A percentile compares a stretch with the other conserved stretches of the same genome.
phyloP scores from a whole-genome alignment of 2,797 vertebrate genomes.

The Chelon labrosus region DNA sequence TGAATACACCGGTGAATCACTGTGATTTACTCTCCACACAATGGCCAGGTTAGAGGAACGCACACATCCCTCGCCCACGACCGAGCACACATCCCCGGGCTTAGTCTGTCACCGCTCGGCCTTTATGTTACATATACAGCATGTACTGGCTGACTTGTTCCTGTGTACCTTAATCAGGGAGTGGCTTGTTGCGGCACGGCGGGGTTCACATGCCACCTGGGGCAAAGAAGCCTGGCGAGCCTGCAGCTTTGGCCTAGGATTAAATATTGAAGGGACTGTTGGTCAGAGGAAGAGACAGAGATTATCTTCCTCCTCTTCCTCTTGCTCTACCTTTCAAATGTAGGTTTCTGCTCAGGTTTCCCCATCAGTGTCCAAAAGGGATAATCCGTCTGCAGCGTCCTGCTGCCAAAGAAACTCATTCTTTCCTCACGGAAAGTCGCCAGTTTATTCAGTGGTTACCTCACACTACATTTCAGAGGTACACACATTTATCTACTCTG shows the following conservation, averaged over 20 bases:
- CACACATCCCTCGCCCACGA: slow-evolving; percentile 50
- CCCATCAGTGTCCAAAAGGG: slow-evolving; percentile 20
- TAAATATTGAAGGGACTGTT: slow-evolving; percentile 61
- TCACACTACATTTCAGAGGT: no score
- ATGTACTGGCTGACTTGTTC: slow-evolving; percentile 20
- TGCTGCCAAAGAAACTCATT: slow-evolving; percentile 7
- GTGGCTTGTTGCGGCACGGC: slow-evolving; percentile 31
- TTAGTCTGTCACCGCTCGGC: slow-evolving; percentile 8
- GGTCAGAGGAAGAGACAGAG: slow-evolving; percentile 52
- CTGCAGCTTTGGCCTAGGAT: slow-evolving; percentile 73
- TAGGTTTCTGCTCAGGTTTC: slow-evolving; percentile 25
- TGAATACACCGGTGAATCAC: slow-evolving; percentile 73
- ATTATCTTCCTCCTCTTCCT: slow-evolving; percentile 64
- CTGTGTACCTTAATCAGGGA: slow-evolving; percentile 48
- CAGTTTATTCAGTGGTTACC: no score
- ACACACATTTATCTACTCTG: no score
- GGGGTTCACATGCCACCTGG: slow-evolving; percentile 47
- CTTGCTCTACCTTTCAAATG: slow-evolving; percentile 30
- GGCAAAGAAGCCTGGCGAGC: slow-evolving; percentile 35
- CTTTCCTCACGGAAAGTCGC: slow-evolving; percentile 1
- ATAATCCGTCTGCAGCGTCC: slow-evolving; percentile 31
- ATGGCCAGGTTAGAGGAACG: slow-evolving; percentile 61
- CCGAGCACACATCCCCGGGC: slow-evolving; percentile 26
- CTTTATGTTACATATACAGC: slow-evolving; percentile 10
- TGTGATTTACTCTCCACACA: slow-evolving; percentile 61